Evolutionary conservation across 2,888 invertebrate genomes (phyloP), one percentile per base, ranked within the genome.

Genomic region (Platypus cylindrus): DNA sequence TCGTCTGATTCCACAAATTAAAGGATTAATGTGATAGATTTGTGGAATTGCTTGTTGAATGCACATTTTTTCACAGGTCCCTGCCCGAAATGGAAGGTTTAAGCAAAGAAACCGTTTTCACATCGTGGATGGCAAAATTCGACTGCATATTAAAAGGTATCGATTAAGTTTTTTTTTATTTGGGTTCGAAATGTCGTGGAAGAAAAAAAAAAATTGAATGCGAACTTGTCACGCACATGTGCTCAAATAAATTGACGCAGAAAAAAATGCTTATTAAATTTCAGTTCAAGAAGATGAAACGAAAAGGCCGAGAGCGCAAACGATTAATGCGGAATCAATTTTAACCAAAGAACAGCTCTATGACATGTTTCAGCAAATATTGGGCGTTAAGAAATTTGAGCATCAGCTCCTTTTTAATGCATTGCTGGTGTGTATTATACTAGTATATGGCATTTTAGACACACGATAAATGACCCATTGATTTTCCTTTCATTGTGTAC

Each of bases 351-450:
- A 99, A 59, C 98, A 99, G 62, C 75, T 99, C 8, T 99, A 94
- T 65, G 98, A 99, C 63, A 95, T 98, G 93, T 99, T 98, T 65
- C 98, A 99, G 64, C 95, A 95, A 65, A 94, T 99, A 49, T 70
- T 99, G 42, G 85, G 85, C 34, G 89, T 99, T 34, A 98, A 98
- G 70, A 99, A 99, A 65, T 99, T 98, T 63, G 98, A 99, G 65
- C 98, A 99, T 65, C 98, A 98, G 67, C 78, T 98, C 53, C 75
- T 98, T 41, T 99, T 91, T 68, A 99, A 98, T 70, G 95, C 97
- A 48, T 75, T 97, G 59, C 83, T 91, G 79, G 85, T 86, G 63
- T 60, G 59, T 40, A 15, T n/a, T n/a, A n/a, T n/a, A n/a, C n/a
- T n/a, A n/a, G n/a, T n/a, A n/a, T n/a, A n/a, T n/a, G n/a, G n/a